These are phyloP conservation scores for Cebuella pygmaea DNA, from an alignment of 2,797 vertebrate species.

Conservation along the genomic window DNA sequence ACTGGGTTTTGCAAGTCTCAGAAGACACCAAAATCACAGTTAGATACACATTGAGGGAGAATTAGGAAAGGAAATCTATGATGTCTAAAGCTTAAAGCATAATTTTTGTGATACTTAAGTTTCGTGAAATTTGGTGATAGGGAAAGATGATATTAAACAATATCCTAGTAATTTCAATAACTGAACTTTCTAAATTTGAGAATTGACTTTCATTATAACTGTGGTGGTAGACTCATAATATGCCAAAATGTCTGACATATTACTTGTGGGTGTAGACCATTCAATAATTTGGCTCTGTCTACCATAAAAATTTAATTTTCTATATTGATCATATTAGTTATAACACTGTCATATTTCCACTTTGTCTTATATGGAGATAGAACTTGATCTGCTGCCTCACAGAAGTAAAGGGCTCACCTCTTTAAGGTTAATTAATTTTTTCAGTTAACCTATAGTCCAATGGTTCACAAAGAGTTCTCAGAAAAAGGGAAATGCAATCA, in stretches of 20 bases:
- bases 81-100: neutral
- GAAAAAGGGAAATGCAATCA: neutral
- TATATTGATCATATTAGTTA: neutral
- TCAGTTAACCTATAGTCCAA: neutral
- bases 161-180: neutral
- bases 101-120: neutral
- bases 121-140: neutral
- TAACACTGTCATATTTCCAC: neutral
- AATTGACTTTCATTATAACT: neutral
- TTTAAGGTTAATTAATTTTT: slow-evolving; percentile 18
- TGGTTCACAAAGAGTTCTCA: neutral
- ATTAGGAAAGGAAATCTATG: neutral
- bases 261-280: neutral
- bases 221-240: neutral
- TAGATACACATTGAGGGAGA: neutral
- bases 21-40: neutral
- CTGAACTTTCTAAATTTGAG: neutral
- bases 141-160: neutral
- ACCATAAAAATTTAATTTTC: neutral
- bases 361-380: neutral
- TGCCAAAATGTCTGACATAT: neutral
- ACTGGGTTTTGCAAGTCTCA: neutral
- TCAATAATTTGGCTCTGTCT: neutral
- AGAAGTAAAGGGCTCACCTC: neutral
- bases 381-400: neutral